Evolutionary conservation across 1,140 invertebrate species (phyloP).

Genomic region (Drosophila auraria): DNA sequence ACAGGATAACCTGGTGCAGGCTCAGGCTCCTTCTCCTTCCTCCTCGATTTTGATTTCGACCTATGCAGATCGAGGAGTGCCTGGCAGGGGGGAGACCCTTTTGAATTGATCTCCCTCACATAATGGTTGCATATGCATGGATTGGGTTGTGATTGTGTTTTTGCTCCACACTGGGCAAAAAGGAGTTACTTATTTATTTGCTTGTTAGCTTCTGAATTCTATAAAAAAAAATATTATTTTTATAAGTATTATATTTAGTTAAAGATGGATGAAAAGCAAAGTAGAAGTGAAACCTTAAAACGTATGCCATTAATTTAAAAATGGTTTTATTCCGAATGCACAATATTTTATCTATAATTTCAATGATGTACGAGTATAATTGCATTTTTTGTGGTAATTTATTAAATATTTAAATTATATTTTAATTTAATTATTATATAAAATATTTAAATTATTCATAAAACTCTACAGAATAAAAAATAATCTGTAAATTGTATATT

Average conservation of each 20-base stretch:
- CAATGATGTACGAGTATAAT: background rate
- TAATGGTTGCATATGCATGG: constrained; percentile 37
- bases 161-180: constrained; percentile 12
- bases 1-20: constrained; percentile 56
- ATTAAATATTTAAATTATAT: no score
- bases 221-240: background rate
- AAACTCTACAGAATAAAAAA: no score
- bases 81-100: constrained; percentile 12
- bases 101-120: constrained; percentile 40
- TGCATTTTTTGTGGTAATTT: background rate
- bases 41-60: background rate
- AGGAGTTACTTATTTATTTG: background rate
- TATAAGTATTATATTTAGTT: background rate
- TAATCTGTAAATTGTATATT: no score
- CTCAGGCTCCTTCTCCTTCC: constrained; percentile 26
- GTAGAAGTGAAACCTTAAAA: no score
- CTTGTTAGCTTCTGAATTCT: no score
- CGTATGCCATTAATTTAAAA: no score
- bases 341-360: no score
- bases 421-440: no score
- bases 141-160: constrained; percentile 35
- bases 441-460: no score
- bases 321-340: no score
- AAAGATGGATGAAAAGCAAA: no score
- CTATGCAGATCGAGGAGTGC: constrained; percentile 35